A percentile compares a stretch with the other conserved stretches of the same genome.
Evolutionary conservation across 1,140 invertebrate genomes (phyloP).

Genomic region (Idris sp.): DNA sequence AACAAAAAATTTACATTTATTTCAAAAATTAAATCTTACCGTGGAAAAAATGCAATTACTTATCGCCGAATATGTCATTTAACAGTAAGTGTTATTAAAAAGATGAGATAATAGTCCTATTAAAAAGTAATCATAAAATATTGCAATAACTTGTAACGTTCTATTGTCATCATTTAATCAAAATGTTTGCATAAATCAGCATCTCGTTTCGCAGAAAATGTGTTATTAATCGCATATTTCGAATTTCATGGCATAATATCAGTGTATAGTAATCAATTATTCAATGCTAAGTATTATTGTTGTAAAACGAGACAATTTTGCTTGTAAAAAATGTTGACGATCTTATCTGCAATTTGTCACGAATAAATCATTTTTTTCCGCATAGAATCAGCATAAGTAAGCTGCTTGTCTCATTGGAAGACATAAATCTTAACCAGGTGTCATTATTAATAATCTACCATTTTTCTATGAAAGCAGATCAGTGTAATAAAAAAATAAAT

Average conservation of each 20-base stretch:
- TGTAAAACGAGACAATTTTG: slow-evolving; percentile 19
- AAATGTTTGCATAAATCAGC: slow-evolving; percentile 19
- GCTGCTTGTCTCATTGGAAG: slow-evolving; percentile 21
- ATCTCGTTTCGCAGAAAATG: slow-evolving; percentile 6
- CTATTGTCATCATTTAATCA: background rate
- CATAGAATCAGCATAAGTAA: slow-evolving; percentile 26
- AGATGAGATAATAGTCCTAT: too few species aligned
- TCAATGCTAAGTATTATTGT: slow-evolving; percentile 9
- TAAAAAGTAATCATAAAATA: too few species aligned
- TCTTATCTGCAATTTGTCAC: slow-evolving; percentile 34
- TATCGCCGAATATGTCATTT: too few species aligned
- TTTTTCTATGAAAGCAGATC: slow-evolving; percentile 6
- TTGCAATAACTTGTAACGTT: background rate
- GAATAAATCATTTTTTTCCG: slow-evolving; percentile 33
- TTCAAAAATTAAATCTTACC: too few species aligned
- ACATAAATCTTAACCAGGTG: slow-evolving; percentile 39
- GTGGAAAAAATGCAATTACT: too few species aligned
- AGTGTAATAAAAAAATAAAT: slow-evolving; percentile 12
- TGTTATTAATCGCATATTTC: slow-evolving; percentile 32
- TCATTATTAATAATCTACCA: slow-evolving; percentile 26
- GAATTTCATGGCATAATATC: slow-evolving; percentile 18
- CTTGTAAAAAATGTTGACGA: slow-evolving; percentile 21
- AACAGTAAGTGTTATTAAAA: too few species aligned
- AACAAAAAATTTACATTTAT: too few species aligned
- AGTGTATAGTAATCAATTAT: slow-evolving; percentile 20